Base-by-base conservation (phyloP, 1,140 invertebrate species). In the Bursaphelenchus mucronatus region DNA sequence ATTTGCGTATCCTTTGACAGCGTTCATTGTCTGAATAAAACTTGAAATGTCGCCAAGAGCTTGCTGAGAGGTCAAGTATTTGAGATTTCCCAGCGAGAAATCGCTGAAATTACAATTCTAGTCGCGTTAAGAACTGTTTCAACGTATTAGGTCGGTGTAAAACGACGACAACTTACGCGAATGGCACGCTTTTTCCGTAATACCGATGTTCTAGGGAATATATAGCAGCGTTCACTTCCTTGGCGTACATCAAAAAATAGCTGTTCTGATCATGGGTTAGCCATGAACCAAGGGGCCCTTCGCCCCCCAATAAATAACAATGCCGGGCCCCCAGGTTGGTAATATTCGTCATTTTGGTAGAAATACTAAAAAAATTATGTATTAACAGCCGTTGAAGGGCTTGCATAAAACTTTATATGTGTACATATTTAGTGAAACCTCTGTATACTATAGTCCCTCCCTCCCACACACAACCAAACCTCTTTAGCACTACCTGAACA, bases 281-380 rank as follows among this genome's bases (percentile, higher is more conserved):
- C 0, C 0, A 9, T 8, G 45, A 62, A 13, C 15, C 17, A 5
- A n/a, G 1, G 30, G 53, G 5, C 4, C 1, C 53, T 64, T 63
- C 58, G 4, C 63, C 63, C n/a, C 8, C 30, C 30, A 44, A 21
- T 64, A 17, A 43, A 43, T 13, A 65, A 46, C 19, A 49, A 64
- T n/a, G 65, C 30, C 13, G 30, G 39, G 64, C 30, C 17, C 47
- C 86, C 86, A 67, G 75, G 68, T 58, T 87, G 81, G 74, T 82
- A 91, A 76, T 87, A 89, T n/a, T 86, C 83, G 55, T 86, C 84
- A 81, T 91, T 92, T 0, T 87, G 84, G 82, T 87, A 92, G 74
- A 64, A 44, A 13, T 21, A 15, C 39, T 64, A 8, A 13, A 61
- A 62, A 62, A 1, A 30, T 30, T 1, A 30, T 30, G 5, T 30